phyloP scores from a whole-genome alignment of 2,113 vertebrate species.

The Anhinga anhinga region DNA sequence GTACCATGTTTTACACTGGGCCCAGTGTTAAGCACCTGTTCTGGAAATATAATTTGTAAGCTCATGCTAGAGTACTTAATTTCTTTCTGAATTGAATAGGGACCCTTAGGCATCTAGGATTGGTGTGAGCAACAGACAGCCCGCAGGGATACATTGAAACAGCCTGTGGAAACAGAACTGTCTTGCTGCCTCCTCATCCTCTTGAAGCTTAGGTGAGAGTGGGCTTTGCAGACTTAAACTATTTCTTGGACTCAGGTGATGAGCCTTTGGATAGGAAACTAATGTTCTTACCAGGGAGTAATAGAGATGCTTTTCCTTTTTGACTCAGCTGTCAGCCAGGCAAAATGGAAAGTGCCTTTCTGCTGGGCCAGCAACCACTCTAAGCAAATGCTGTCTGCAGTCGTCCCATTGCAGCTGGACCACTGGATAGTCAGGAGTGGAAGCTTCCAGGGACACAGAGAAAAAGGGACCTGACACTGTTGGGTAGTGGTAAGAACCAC shows the following conservation, averaged over 20 bases:
- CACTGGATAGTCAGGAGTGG: not conserved
- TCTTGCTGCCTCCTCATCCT: not conserved
- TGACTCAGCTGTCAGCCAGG: not conserved
- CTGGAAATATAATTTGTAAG: not conserved
- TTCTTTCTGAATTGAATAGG: not conserved
- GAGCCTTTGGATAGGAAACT: not conserved
- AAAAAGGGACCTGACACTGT: not conserved
- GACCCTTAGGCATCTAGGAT: not conserved
- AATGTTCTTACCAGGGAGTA: not conserved
- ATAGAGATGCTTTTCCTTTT: not conserved
- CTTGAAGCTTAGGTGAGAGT: not conserved
- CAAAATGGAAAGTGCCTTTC: not conserved
- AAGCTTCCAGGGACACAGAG: not conserved
- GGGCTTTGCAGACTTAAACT: not conserved
- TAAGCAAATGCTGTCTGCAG: not conserved
- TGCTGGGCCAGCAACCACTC: not conserved
- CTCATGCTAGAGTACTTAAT: not conserved
- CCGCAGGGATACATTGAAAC: not conserved
- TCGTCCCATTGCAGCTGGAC: not conserved
- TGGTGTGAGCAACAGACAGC: not conserved
- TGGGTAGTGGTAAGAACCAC: not conserved
- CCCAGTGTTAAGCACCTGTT: not conserved
- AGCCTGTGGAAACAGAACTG: not conserved
- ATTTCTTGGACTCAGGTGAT: not conserved
- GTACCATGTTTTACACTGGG: not conserved